A percentile compares a stretch with the other conserved stretches of the same genome.
These are phyloP conservation scores for Torymus aiolomorphi DNA, from an alignment of 2,888 invertebrate species.

Conservation along the genomic window DNA sequence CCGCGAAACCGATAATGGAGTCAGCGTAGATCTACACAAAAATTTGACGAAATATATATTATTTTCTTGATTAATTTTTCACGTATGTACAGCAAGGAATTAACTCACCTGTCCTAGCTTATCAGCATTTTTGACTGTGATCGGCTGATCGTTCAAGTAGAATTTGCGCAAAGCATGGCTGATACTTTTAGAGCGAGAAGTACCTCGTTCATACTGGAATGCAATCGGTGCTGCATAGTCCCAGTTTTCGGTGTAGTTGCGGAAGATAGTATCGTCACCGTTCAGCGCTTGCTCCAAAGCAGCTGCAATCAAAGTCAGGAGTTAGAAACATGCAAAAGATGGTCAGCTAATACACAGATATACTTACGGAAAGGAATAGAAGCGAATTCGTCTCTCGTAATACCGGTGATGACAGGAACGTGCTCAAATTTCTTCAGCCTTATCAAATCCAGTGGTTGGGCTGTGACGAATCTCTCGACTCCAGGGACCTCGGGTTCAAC, in stretches of 20 bases:
- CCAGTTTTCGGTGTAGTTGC: constrained; percentile 79
- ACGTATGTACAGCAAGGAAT: no score
- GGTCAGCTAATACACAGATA: background rate
- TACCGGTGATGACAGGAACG: constrained; percentile 81
- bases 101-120: constrained; percentile 73
- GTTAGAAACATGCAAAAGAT: background rate
- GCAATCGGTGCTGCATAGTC: constrained; percentile 80
- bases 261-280: constrained; percentile 28
- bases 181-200: constrained; percentile 76
- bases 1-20: constrained; percentile 77
- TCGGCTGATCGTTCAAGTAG: constrained; percentile 75
- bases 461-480: constrained; percentile 80
- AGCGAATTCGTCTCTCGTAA: constrained; percentile 82
- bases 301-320: background rate
- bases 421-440: constrained; percentile 78
- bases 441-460: constrained; percentile 80
- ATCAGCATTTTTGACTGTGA: constrained; percentile 72
- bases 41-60: no score
- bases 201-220: constrained; percentile 79
- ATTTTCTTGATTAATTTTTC: no score
- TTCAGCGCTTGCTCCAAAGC: constrained; percentile 4
- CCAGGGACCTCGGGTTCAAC: constrained; percentile 81
- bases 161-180: constrained; percentile 76
- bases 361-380: constrained; percentile 77
- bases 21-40: no score